Conservation (phyloP, 2,797 vertebrate genomes). For the Podarcis lilfordi region DNA sequence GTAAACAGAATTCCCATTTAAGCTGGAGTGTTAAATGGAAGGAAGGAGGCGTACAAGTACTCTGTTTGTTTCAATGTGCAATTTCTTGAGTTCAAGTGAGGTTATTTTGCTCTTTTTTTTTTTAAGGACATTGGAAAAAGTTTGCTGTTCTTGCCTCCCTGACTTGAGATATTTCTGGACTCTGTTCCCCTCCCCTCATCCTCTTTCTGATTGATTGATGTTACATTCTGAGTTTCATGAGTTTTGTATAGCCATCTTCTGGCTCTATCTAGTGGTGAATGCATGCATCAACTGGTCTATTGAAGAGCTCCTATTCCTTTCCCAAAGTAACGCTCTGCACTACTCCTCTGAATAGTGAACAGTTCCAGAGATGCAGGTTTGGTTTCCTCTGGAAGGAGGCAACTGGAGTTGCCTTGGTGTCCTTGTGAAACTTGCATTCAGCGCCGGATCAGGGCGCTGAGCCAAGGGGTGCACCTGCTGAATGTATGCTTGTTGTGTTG, state of each 20-base stretch:
- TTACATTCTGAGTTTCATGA: neutral
- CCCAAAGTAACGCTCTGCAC: neutral
- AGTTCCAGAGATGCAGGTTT: neutral
- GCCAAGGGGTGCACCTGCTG: neutral
- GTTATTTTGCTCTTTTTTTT: neutral
- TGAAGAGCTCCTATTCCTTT: neutral
- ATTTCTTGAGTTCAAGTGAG: neutral
- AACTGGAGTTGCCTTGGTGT: too few relatives aligned
- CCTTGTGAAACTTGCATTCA: too few relatives aligned
- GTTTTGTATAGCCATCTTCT: neutral
- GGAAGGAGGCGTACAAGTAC: neutral
- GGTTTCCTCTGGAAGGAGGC: too few relatives aligned
- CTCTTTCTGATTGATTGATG: neutral
- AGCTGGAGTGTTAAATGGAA: neutral
- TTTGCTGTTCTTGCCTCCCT: neutral
- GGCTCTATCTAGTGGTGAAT: slow-evolving; percentile 10
- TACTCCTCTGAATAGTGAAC: neutral
- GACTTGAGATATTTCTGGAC: neutral
- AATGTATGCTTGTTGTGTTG: too few relatives aligned
- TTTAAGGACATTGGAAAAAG: neutral
- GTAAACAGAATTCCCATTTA: neutral
- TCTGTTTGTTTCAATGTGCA: too few relatives aligned
- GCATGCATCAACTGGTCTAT: neutral
- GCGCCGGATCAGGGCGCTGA: too few relatives aligned
- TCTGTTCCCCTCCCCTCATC: neutral